Evolutionary conservation across 2,113 vertebrate species (phyloP).

Genomic region (Calypte anna): DNA sequence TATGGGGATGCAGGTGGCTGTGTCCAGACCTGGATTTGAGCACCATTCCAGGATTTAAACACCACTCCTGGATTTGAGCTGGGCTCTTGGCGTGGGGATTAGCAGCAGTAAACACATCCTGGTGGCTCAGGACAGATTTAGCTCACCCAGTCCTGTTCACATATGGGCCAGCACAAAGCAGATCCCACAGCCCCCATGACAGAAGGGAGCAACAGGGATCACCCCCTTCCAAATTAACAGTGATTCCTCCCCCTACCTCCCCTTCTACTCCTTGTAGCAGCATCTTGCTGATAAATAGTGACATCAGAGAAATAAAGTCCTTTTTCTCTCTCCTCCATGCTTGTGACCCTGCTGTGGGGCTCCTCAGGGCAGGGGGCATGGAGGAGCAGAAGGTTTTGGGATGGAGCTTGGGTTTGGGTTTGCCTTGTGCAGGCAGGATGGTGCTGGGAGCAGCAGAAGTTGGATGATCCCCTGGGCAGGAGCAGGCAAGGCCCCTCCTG

Average conservation of each 20-base stretch:
- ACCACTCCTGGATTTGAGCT: neutral
- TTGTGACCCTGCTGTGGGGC: rapidly evolving
- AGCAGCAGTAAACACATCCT: neutral
- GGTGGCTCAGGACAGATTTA: neutral
- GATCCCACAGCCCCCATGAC: rapidly evolving
- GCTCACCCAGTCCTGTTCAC: neutral
- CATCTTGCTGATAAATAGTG: neutral
- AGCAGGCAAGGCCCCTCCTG: neutral
- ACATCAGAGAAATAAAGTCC: neutral
- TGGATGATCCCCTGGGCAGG: neutral
- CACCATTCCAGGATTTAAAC: neutral
- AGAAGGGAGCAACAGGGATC: neutral
- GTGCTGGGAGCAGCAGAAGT: neutral
- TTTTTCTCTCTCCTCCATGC: neutral
- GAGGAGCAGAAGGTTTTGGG: neutral
- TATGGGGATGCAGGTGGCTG: neutral
- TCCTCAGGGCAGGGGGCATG: too few relatives aligned
- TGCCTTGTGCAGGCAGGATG: neutral
- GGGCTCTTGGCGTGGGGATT: neutral
- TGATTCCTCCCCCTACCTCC: neutral
- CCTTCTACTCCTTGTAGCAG: neutral
- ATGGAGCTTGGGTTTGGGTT: too few relatives aligned
- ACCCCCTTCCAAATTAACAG: neutral
- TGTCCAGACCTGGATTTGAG: neutral
- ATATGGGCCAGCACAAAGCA: rapidly evolving